Base-by-base conservation (phyloP, 1,140 invertebrate species). In the Heliconius melpomene region DNA sequence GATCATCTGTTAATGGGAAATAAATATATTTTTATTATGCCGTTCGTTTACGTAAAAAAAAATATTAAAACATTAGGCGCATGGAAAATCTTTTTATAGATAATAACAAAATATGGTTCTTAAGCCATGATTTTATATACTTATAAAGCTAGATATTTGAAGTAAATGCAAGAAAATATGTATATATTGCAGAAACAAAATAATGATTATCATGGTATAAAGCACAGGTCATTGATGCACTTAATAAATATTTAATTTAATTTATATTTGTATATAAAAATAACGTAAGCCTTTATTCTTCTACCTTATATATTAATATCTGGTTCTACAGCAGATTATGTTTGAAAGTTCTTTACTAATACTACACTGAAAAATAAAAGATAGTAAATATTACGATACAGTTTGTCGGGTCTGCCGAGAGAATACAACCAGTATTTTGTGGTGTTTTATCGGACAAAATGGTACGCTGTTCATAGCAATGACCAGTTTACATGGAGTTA, bases 381-480 rank as follows among this genome's bases (percentile, higher is more conserved):
- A 80, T 77, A 79, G 78, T 77, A 82, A 72, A 79, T 78, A 79
- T 20, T 36, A n/a, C n/a, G 46, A 78, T 36, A 84, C 84, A 86
- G 86, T 83, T 86, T 85, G 82, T 83, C 90, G 93, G 93, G 93
- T 94, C 93, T 91, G 93, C 93, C 93, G 91, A 87, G 86, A 84
- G 87, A 89, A 84, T 80, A 81, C 83, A 84, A 89, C 93, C 91
- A 94, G 92, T 90, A 91, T 78, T 93, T 91, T 90, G 91, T 94
- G 92, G 93, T 91, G 91, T 94, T 94, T 93, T 94, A 94, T 94
- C 92, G 93, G 93, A 94, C 93, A 94, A 93, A 66, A 91, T 94
- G 89, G 86, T 93, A 92, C 83, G 73, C 85, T 87, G 83, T 86
- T 88, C 86, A 92, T 92, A 94, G 93, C 91, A 93, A 92, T 84